Evolutionary conservation across 2,888 invertebrate genomes (phyloP), one percentile per base, ranked within the genome.

Genomic region (Dasypolia templi): DNA sequence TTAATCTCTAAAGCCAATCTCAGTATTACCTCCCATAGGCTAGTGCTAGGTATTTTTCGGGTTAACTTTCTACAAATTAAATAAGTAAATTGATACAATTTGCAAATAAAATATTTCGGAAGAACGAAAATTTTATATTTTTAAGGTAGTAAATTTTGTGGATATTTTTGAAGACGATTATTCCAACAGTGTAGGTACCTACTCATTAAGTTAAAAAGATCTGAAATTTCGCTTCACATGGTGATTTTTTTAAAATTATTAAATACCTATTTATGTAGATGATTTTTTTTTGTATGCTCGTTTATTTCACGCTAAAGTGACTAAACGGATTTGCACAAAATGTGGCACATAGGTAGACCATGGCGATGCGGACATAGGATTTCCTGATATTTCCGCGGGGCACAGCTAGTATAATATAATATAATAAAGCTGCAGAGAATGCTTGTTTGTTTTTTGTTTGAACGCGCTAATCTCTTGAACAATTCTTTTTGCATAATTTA

Each of bases 1-100:
- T 14, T 74, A 64, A 79, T 81, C 82, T 66, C 0, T 29, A 29
- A n/a, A 39, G 49, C 19, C 26, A 29, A 49, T 58, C 46, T 46
- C 14, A 29, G 61, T 29, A 51, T 56, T 59, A 65, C 53, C 14
- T 56, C 19, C 32, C 12, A 35, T 12, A 32, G 42, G 51, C 56
- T 69, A 61, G 68, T 22, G 26, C 3, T 61, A 17, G 35, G 26
- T 65, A 53, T 0, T 53, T 7, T 64, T 32, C 19, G 32, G 64
- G 9, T 75, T 19, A 4, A 26, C 32, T 11, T 9, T 2, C n/a
- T 9, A 17, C 29, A 2, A n/a, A n/a, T n/a, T n/a, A n/a, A n/a
- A n/a, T n/a, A n/a, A n/a, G n/a, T n/a, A 53, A 14, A 46, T 32
- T 32, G 22, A 69, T 29, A 49, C 5, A 22, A 39, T 46, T 46